A percentile compares a stretch with the other conserved stretches of the same genome.
Conservation (phyloP, 2,888 invertebrate genomes). For the Cordilura impudica region DNA sequence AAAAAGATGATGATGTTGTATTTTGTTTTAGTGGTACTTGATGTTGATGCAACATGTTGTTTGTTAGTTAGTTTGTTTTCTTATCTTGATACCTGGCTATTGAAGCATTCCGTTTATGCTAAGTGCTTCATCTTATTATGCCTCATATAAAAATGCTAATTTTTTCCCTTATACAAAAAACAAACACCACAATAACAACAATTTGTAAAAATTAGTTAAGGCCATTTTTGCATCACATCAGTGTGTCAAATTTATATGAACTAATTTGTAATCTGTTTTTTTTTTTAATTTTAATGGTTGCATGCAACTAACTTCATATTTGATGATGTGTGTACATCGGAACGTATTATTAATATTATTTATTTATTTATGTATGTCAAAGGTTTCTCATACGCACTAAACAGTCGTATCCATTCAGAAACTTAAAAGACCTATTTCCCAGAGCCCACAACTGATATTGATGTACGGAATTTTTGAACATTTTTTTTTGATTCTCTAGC, state of each 20-base stretch:
- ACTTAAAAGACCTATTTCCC: no score
- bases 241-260: background rate
- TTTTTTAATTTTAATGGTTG: background rate
- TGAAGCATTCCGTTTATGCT: conserved; percentile 49
- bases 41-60: conserved; percentile 59
- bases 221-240: background rate
- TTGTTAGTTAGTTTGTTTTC: conserved; percentile 14
- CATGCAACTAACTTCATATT: background rate
- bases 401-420: no score
- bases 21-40: conserved; percentile 10
- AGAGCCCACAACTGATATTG: no score
- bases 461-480: no score
- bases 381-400: background rate
- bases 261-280: no score
- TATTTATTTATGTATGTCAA: background rate
- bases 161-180: conserved; percentile 29
- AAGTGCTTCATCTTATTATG: conserved; percentile 14
- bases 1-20: conserved; percentile 7
- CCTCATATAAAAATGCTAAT: conserved; percentile 44
- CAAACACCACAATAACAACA: conserved; percentile 1
- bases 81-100: conserved; percentile 54
- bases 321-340: background rate
- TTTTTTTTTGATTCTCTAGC: no score
- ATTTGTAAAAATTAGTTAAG: conserved; percentile 1
- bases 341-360: background rate